Percentiles rank a stretch among this genome's conserved stretches.
phyloP scores from a whole-genome alignment of 1,140 invertebrate genomes.

The Anthonomus grandis region DNA sequence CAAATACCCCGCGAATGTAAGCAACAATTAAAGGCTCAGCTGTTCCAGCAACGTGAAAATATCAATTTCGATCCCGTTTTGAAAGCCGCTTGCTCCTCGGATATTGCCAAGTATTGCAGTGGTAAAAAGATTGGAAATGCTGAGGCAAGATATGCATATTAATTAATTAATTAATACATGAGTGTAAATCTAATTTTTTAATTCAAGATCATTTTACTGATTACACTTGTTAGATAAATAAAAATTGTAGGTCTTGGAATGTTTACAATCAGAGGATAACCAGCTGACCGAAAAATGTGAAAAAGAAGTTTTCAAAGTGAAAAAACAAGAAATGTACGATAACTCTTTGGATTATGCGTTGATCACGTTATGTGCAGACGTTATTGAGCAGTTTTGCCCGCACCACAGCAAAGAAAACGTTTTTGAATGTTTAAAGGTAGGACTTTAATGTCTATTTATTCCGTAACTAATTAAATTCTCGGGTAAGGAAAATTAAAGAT shows the following conservation, averaged over 20 bases:
- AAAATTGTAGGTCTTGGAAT: slow-evolving; percentile 73
- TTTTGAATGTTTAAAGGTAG: slow-evolving; percentile 68
- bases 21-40: slow-evolving; percentile 81
- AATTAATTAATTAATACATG: neutral
- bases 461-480: neutral
- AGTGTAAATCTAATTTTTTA: slow-evolving; percentile 9
- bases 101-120: slow-evolving; percentile 73
- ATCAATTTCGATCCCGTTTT: slow-evolving; percentile 81
- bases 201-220: neutral
- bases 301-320: slow-evolving; percentile 75
- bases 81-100: slow-evolving; percentile 67
- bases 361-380: slow-evolving; percentile 75
- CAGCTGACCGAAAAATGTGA: slow-evolving; percentile 69
- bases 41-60: slow-evolving; percentile 85
- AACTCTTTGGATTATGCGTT: slow-evolving; percentile 83
- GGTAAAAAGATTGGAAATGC: slow-evolving; percentile 73
- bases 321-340: slow-evolving; percentile 81
- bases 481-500: too few relatives aligned
- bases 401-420: slow-evolving; percentile 65
- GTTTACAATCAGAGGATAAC: slow-evolving; percentile 69
- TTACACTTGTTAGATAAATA: neutral
- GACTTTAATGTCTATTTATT: neutral
- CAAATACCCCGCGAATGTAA: slow-evolving; percentile 81
- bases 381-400: slow-evolving; percentile 78
- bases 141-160: slow-evolving; percentile 62